These are phyloP conservation scores for Whitmania pigra DNA, from an alignment of 1,140 invertebrate species.

Conservation along the genomic window DNA sequence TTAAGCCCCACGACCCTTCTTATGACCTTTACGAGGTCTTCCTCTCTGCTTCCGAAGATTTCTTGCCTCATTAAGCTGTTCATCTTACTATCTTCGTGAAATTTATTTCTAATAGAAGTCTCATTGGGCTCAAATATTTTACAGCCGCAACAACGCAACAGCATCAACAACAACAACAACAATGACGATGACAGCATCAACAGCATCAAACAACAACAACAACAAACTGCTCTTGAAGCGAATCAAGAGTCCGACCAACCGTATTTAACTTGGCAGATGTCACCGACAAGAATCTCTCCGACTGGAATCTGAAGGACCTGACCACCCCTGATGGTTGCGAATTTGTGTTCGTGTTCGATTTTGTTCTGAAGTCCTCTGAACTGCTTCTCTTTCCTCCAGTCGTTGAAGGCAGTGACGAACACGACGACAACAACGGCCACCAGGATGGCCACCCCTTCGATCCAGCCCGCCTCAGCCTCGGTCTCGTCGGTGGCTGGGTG, in stretches of 20 bases:
- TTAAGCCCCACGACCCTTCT: too few relatives aligned
- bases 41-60: too few relatives aligned
- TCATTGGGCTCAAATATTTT: background rate
- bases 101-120: too few relatives aligned
- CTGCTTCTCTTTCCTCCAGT: constrained; percentile 92
- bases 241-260: constrained; percentile 45
- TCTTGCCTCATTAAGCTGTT: too few relatives aligned
- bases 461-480: constrained; percentile 51
- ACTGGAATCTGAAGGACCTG: constrained; percentile 84
- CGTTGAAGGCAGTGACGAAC: constrained; percentile 90
- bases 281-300: constrained; percentile 88
- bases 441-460: constrained; percentile 86
- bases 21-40: too few relatives aligned
- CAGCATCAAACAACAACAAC: constrained; percentile 1
- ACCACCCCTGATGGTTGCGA: constrained; percentile 76
- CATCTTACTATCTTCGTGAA: too few relatives aligned
- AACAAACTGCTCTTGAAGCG: constrained; percentile 27
- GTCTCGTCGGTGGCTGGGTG: background rate
- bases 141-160: background rate
- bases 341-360: constrained; percentile 94
- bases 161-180: background rate
- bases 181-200: background rate
- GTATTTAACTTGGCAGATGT: constrained; percentile 68
- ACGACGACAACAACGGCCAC: constrained; percentile 92
- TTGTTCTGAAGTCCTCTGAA: constrained; percentile 83